These are phyloP conservation scores for Myrmecophaga tridactyla DNA, from an alignment of 2,113 vertebrate genomes.

Conservation along the genomic window DNA sequence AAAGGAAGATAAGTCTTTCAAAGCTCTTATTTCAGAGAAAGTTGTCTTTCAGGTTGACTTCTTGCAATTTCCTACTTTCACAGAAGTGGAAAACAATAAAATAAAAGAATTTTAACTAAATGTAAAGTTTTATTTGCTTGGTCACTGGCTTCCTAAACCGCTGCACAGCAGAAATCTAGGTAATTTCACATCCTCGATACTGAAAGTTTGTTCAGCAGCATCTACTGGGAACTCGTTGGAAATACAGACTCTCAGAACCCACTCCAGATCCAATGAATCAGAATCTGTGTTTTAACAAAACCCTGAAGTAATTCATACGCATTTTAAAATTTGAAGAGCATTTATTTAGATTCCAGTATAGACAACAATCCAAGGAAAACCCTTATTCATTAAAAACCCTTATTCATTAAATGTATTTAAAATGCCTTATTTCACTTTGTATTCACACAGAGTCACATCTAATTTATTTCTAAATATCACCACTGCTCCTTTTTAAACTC, in stretches of 20 bases:
- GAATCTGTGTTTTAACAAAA: background rate
- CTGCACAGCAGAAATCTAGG: background rate
- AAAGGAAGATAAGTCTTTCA: too few species aligned
- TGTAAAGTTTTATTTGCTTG: background rate
- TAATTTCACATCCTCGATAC: background rate
- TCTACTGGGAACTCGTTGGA: background rate
- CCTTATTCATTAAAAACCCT: background rate
- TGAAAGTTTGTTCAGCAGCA: background rate
- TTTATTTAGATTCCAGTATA: background rate
- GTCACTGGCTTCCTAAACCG: background rate
- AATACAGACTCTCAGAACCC: background rate
- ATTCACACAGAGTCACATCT: background rate
- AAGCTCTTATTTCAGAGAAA: too few species aligned
- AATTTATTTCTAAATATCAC: constrained; percentile 39
- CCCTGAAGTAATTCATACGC: background rate
- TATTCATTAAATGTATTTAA: background rate
- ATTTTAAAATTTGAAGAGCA: constrained; percentile 2
- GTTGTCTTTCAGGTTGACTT: background rate
- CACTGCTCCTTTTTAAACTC: background rate
- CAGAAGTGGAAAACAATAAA: background rate
- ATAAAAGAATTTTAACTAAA: background rate
- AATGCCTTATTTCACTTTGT: background rate
- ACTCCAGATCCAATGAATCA: background rate
- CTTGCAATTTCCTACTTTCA: background rate
- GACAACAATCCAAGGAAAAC: background rate